Evolutionary conservation across 2,797 vertebrate genomes (phyloP).

Genomic region (Lerista edwardsae): DNA sequence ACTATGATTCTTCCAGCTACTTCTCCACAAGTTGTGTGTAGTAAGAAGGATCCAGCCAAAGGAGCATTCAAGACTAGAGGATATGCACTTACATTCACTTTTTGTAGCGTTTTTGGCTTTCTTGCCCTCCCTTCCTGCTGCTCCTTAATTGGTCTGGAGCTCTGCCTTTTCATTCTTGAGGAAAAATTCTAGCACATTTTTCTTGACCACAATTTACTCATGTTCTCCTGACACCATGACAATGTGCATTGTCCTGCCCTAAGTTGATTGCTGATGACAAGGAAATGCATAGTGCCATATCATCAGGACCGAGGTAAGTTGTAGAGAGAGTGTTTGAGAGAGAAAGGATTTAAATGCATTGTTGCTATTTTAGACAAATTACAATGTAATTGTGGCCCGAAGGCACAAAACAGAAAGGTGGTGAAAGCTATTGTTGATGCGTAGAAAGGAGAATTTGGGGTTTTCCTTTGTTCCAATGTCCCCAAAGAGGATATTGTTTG

Average conservation of each 20-base stretch:
- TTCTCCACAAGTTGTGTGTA: neutral
- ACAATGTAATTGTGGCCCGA: neutral
- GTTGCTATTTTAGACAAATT: neutral
- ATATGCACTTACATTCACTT: neutral
- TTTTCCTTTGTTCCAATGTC: no score
- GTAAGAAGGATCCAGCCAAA: neutral
- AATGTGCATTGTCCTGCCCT: neutral
- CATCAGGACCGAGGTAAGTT: neutral
- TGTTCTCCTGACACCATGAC: neutral
- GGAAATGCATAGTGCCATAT: neutral
- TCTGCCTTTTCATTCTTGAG: neutral
- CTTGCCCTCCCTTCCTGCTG: neutral
- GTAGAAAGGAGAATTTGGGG: neutral
- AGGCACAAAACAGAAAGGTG: neutral
- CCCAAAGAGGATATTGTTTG: neutral
- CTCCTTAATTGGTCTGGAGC: neutral
- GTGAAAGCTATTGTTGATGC: neutral
- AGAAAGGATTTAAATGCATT: neutral
- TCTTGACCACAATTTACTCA: neutral
- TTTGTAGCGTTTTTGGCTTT: neutral
- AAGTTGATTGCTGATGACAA: neutral
- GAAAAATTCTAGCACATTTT: neutral
- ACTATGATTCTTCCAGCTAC: neutral
- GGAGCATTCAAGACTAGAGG: neutral
- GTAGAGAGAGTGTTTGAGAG: neutral